Percentiles rank a stretch among this genome's conserved stretches.
phyloP scores from a whole-genome alignment of 1,140 invertebrate genomes.

The Leptinotarsa texana region DNA sequence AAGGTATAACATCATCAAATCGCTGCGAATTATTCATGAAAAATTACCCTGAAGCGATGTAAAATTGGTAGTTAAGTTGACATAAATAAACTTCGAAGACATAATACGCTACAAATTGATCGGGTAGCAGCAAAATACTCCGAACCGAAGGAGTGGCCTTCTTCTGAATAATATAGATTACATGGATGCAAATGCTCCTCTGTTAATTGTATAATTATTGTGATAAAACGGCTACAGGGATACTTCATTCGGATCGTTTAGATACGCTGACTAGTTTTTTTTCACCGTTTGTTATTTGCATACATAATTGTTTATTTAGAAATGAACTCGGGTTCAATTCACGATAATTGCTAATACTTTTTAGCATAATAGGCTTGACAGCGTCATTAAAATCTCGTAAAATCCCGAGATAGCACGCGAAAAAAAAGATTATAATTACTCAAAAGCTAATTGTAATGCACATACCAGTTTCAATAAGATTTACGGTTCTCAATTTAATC shows the following conservation, averaged over 20 bases:
- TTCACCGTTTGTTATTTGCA: slow-evolving; percentile 7
- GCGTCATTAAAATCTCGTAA: not conserved
- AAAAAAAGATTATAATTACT: slow-evolving; percentile 6
- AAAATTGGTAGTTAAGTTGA: slow-evolving; percentile 13
- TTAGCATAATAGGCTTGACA: not conserved
- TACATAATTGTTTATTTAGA: slow-evolving; percentile 10
- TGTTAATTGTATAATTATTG: slow-evolving; percentile 26
- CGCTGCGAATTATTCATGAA: not conserved
- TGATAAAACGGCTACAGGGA: slow-evolving; percentile 13
- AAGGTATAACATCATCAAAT: no score
- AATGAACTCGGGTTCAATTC: slow-evolving; percentile 6
- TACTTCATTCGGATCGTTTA: slow-evolving; percentile 23
- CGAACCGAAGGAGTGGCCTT: slow-evolving; percentile 14
- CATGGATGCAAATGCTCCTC: slow-evolving; percentile 26
- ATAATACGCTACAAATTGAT: slow-evolving; percentile 18
- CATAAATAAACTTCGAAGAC: slow-evolving; percentile 8
- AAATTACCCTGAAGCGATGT: not conserved
- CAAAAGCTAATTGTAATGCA: slow-evolving; percentile 8
- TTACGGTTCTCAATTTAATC: not conserved
- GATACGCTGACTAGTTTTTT: slow-evolving; percentile 6
- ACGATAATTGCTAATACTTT: not conserved
- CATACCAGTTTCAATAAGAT: slow-evolving; percentile 3
- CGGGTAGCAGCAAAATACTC: not conserved
- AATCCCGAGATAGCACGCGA: not conserved
- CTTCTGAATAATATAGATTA: slow-evolving; percentile 13